Evolutionary conservation across 2,888 invertebrate species (phyloP), one percentile per base, ranked within the genome.

Genomic region (Scaptodrosophila latifasciaeformis): DNA sequence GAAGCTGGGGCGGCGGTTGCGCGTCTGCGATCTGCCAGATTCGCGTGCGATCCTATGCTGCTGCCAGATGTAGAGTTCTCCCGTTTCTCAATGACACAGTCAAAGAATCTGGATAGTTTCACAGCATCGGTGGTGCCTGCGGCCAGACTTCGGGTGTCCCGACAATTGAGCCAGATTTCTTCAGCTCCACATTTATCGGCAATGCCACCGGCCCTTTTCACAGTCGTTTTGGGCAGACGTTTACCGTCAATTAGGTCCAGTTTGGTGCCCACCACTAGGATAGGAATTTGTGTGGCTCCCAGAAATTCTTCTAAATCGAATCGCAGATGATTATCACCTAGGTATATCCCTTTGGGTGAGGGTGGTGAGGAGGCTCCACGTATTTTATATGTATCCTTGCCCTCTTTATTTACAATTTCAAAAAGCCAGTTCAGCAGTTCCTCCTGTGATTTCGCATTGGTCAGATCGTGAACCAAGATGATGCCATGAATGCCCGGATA

Each of bases 401-500:
- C 89, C 62, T 93, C 93, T 81, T 91, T 92, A 83, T 92, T 93
- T 43, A 96, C 85, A 59, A 97, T 92, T 88, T 99, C 97, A 37
- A 93, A 91, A 1, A 99, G 87, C 98, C 98, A 99, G 85, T 95
- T 94, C 62, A 93, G 91, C 56, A 99, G 88, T 87, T 98, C 97
- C 57, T 94, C 91, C 85, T 98, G 96, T 49, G 97, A 97, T 86
- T 98, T 98, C 64, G 96, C 90, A 86, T 99, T 99, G 3, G 96
- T 96, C 78, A 99, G 88, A 88, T 99, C 99, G 85, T 99, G 98
- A 1, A 99, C 97, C 59, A 99, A 88, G 71, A 99, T 96, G 29
- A 98, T 93, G 89, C 98, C 99, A 88, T 98, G 94, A 54, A 95
- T 93, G 24, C 95, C 93, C 81, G 94, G 93, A 86, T 98, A 98